phyloP scores from a whole-genome alignment of 1,140 invertebrate species.

The Apis dorsata region DNA sequence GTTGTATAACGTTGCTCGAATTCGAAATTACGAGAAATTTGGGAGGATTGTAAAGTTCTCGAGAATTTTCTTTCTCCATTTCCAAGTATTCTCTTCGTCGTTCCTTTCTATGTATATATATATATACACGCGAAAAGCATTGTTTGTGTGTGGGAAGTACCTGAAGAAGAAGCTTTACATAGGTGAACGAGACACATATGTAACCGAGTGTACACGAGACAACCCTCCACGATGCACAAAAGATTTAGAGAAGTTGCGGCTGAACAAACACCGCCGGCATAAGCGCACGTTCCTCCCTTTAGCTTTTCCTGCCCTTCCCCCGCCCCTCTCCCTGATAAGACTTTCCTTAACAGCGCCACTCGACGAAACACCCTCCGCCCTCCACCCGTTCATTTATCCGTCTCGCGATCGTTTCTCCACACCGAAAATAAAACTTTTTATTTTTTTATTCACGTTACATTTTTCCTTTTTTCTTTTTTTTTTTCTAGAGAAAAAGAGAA shows the following conservation, averaged over 20 bases:
- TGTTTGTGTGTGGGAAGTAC: not conserved
- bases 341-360: slow-evolving; percentile 29
- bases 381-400: not conserved
- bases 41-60: too few species aligned
- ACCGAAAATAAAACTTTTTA: not conserved
- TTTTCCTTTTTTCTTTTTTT: too few species aligned
- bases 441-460: too few species aligned
- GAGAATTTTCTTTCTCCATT: not conserved
- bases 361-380: not conserved
- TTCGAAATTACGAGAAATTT: too few species aligned
- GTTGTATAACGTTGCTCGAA: too few species aligned
- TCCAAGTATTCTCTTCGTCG: not conserved
- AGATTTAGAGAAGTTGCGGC: slow-evolving; percentile 76
- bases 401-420: not conserved
- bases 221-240: slow-evolving; percentile 67
- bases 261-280: slow-evolving; percentile 70
- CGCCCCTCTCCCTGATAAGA: slow-evolving; percentile 38
- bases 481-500: too few species aligned
- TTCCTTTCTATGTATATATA: too few species aligned
- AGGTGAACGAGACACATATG: slow-evolving; percentile 58
- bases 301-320: slow-evolving; percentile 55
- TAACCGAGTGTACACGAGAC: slow-evolving; percentile 59
- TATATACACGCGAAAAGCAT: too few species aligned
- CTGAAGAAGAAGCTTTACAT: slow-evolving; percentile 30
- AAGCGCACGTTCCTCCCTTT: slow-evolving; percentile 66